Evolutionary conservation across 2,888 invertebrate species (phyloP).

Genomic region (Ethmia dodecea): DNA sequence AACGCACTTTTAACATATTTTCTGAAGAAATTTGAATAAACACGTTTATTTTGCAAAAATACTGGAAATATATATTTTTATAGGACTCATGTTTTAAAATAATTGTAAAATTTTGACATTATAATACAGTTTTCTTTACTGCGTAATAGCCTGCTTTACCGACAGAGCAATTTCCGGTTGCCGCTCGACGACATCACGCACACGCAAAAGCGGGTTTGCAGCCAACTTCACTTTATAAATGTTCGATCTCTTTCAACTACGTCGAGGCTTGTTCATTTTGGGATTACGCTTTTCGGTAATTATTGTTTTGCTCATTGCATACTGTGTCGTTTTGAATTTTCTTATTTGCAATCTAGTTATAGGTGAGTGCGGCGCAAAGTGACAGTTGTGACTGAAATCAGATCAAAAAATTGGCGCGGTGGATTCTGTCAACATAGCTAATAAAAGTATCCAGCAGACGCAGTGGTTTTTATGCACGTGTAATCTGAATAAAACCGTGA

Average conservation of each 20-base stretch:
- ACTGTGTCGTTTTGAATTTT: conserved; percentile 31
- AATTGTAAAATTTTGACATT: no score
- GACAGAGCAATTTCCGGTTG: conserved; percentile 58
- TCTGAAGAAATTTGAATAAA: no score
- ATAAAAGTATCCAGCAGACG: conserved; percentile 48
- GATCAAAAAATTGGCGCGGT: conserved; percentile 65
- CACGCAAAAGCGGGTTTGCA: conserved; percentile 45
- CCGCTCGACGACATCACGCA: conserved; percentile 66
- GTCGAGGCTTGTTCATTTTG: conserved; percentile 70
- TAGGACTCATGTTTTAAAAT: no score
- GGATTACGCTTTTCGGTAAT: conserved; percentile 72
- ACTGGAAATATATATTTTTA: no score
- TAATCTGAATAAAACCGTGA: conserved; percentile 51
- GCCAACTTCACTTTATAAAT: conserved; percentile 69
- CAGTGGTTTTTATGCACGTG: conserved; percentile 66
- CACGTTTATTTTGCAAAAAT: no score
- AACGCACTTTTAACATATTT: no score
- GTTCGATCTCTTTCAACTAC: conserved; percentile 73
- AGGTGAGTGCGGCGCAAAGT: conserved; percentile 33
- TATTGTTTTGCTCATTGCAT: conserved; percentile 51
- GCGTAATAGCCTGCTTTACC: conserved; percentile 64
- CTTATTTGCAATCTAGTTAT: conserved; percentile 28
- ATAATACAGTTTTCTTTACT: conserved; percentile 37
- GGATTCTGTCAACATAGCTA: conserved; percentile 68
- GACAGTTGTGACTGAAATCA: conserved; percentile 30